Percentiles rank a stretch among this genome's conserved stretches.
These are phyloP conservation scores for Melanophora roralis DNA, from an alignment of 2,888 invertebrate genomes.

Conservation along the genomic window DNA sequence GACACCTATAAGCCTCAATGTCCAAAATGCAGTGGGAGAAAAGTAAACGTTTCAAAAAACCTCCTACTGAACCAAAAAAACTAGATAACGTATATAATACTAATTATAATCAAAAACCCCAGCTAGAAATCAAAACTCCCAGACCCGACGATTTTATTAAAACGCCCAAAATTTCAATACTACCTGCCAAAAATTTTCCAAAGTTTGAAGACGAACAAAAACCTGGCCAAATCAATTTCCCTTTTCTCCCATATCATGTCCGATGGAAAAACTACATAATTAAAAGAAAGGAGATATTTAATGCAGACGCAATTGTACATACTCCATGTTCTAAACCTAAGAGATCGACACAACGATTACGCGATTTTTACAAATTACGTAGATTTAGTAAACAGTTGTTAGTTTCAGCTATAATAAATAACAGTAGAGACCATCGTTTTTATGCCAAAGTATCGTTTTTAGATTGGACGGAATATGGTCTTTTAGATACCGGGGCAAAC, in stretches of 20 bases:
- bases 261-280: no score
- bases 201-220: no score
- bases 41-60: neutral
- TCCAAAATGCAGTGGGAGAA: neutral
- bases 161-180: no score
- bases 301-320: no score
- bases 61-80: neutral
- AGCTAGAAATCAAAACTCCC: no score
- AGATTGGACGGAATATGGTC: neutral
- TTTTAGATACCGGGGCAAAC: neutral
- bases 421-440: neutral
- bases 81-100: no score
- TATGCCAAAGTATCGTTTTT: neutral
- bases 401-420: neutral
- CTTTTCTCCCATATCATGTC: no score
- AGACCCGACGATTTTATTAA: no score
- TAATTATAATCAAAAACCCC: no score
- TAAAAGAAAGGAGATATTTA: no score
- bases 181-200: no score
- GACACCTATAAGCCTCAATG: neutral
- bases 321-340: neutral
- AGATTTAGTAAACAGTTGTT: neutral
- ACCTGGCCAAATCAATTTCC: no score
- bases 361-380: neutral
- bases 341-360: neutral